Percentiles rank a stretch among this genome's conserved stretches.
Evolutionary conservation across 64 coral and sea anemone species (phyloP).

Genomic region (Acropora tenuis): DNA sequence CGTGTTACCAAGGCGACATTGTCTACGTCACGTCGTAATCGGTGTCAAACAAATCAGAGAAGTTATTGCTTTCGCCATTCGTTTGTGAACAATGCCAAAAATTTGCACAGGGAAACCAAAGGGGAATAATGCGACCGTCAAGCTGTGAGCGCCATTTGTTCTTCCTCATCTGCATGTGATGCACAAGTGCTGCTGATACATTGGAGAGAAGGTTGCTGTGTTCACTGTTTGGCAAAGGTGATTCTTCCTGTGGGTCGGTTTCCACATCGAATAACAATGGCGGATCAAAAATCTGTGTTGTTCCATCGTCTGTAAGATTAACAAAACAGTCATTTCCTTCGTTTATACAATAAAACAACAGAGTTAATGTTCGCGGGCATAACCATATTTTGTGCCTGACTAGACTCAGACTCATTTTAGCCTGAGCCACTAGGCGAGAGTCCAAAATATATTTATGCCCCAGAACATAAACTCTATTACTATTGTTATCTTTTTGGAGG

Average conservation of each 20-base stretch:
- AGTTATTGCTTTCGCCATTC: conserved; percentile 59
- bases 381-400: too few species aligned
- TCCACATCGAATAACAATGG: conserved; percentile 85
- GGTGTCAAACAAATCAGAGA: conserved; percentile 65
- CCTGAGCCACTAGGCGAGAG: too few species aligned
- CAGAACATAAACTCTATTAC: too few species aligned
- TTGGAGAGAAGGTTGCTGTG: conserved; percentile 68
- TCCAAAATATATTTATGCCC: too few species aligned
- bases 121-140: conserved; percentile 79
- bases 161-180: conserved; percentile 81
- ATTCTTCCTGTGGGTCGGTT: conserved; percentile 67
- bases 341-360: neutral
- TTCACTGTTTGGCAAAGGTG: conserved; percentile 57
- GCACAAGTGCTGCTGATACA: conserved; percentile 47
- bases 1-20: too few species aligned
- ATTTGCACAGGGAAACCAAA: conserved; percentile 79
- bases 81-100: conserved; percentile 70
- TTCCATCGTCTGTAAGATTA: conserved; percentile 61
- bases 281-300: conserved; percentile 47
- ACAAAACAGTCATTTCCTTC: neutral
- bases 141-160: conserved; percentile 88
- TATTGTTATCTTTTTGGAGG: too few species aligned
- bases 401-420: too few species aligned
- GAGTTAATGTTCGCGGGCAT: too few species aligned
- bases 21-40: neutral